These are phyloP conservation scores for Lasioglossum calceatum DNA, from an alignment of 2,888 invertebrate genomes.

Conservation along the genomic window DNA sequence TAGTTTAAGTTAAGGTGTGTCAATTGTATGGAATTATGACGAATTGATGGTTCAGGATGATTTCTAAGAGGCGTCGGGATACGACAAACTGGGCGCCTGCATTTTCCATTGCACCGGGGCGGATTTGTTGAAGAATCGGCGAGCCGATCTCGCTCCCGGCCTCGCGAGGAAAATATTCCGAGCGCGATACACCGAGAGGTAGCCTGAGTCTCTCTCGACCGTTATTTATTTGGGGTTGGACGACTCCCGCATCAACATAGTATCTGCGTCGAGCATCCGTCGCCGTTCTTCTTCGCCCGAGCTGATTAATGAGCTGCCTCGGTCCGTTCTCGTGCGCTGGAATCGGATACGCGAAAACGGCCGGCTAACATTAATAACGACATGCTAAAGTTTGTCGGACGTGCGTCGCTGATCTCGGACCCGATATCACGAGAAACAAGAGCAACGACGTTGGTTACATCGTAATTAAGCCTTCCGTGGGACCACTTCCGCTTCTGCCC, in stretches of 20 bases:
- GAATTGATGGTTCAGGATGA: not conserved
- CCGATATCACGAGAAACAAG: conserved; percentile 63
- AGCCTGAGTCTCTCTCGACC: conserved; percentile 9
- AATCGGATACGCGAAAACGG: conserved; percentile 70
- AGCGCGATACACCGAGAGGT: conserved; percentile 3
- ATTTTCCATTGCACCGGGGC: not conserved
- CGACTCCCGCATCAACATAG: conserved; percentile 66
- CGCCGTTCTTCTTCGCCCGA: conserved; percentile 58
- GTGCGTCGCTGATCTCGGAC: conserved; percentile 58
- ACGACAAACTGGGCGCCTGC: not conserved
- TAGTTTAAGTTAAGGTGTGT: not conserved
- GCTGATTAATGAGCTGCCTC: conserved; percentile 69
- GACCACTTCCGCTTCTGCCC: conserved; percentile 56
- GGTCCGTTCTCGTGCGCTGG: conserved; percentile 61
- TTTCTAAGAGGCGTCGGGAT: not conserved
- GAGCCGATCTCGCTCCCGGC: not conserved
- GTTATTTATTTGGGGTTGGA: conserved; percentile 64
- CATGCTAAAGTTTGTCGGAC: conserved; percentile 68
- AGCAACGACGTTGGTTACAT: conserved; percentile 66
- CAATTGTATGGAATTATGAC: not conserved
- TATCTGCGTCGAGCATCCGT: conserved; percentile 65
- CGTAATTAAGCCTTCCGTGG: conserved; percentile 62
- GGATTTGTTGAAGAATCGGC: not conserved
- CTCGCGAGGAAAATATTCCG: conserved; percentile 12
- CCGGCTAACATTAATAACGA: conserved; percentile 69